phyloP scores from a whole-genome alignment of 2,888 invertebrate species.

The Cerastis rubricosa region DNA sequence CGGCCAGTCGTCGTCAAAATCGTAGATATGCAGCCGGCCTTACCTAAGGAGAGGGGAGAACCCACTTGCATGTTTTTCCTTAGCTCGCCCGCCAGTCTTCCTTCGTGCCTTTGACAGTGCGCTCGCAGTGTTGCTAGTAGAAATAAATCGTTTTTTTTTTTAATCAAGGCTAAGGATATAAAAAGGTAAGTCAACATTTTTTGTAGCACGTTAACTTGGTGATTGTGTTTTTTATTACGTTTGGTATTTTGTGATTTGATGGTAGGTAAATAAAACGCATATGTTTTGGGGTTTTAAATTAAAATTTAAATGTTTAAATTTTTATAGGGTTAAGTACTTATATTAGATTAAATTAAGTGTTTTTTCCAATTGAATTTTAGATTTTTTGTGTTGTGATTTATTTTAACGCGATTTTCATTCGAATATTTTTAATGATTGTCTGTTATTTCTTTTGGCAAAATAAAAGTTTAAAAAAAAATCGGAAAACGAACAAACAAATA shows the following conservation, averaged over 20 bases:
- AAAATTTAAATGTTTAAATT: too few species aligned
- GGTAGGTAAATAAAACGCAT: background rate
- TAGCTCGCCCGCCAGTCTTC: constrained; percentile 33
- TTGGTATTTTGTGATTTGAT: constrained; percentile 5
- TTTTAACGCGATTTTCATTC: background rate
- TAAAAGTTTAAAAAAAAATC: background rate
- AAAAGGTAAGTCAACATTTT: constrained; percentile 49
- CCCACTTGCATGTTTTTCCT: constrained; percentile 34
- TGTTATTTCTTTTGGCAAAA: background rate
- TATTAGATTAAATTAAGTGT: background rate
- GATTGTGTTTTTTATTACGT: constrained; percentile 20
- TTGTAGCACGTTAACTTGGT: constrained; percentile 15
- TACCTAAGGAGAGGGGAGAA: constrained; percentile 49
- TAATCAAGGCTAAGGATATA: constrained; percentile 46
- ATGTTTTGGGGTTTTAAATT: background rate
- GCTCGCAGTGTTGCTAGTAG: constrained; percentile 33
- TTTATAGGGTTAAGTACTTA: background rate
- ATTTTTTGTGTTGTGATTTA: too few species aligned
- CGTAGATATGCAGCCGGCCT: constrained; percentile 37
- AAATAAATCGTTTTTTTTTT: constrained; percentile 28
- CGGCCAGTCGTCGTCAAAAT: constrained; percentile 2
- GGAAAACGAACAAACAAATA: background rate
- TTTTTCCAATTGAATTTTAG: background rate
- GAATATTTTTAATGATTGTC: too few species aligned
- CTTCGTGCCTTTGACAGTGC: constrained; percentile 26